Percentiles rank a stretch among this genome's conserved stretches.
Conservation (phyloP, 2,113 vertebrate genomes). For the Rhynchomys soricoides region DNA sequence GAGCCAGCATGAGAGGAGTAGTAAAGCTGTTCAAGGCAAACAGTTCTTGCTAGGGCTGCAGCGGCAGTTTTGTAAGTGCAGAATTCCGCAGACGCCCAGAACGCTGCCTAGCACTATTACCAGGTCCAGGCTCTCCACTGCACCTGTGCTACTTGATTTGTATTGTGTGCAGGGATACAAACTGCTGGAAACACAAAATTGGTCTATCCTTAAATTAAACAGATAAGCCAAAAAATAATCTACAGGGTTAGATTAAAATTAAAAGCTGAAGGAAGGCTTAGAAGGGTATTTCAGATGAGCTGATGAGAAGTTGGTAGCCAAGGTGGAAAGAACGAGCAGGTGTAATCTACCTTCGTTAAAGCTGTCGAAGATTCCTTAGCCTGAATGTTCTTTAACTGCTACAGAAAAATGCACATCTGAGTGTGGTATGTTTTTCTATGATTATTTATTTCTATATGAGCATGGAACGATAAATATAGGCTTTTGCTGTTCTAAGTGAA, state of each 20-base stretch:
- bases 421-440: not conserved
- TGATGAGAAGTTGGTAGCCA: not conserved
- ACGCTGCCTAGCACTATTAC: not conserved
- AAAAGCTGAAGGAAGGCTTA: constrained; percentile 17
- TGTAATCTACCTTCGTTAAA: not conserved
- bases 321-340: not conserved
- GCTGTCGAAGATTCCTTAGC: not conserved
- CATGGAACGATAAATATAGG: not conserved
- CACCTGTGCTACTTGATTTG: not conserved
- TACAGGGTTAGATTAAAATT: not conserved
- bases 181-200: not conserved
- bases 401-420: not conserved
- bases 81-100: not conserved
- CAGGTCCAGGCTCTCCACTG: not conserved
- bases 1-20: not conserved
- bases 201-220: constrained; percentile 21
- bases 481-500: not conserved
- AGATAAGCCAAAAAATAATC: not conserved
- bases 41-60: not conserved
- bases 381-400: not conserved
- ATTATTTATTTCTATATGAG: constrained; percentile 31
- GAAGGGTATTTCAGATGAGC: constrained; percentile 28
- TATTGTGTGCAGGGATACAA: not conserved
- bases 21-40: not conserved
- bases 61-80: not conserved